Evolutionary conservation across 2,113 vertebrate species (phyloP), one percentile per base, ranked within the genome.

Genomic region (Ammospiza nelsoni): DNA sequence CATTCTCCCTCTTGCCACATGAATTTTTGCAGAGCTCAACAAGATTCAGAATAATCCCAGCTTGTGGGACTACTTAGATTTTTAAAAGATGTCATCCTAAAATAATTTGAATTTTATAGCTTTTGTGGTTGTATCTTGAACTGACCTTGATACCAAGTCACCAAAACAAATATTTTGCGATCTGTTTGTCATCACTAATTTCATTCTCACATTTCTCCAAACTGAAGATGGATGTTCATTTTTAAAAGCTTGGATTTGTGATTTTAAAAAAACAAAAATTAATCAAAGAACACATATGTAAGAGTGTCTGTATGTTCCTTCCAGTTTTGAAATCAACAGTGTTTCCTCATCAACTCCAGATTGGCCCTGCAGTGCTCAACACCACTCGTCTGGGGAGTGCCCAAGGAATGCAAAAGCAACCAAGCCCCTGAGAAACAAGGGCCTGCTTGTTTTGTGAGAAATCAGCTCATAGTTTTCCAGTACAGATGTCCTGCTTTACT

Each of bases 401-500:
- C n/a, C 37, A 48, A 29, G 33, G 68, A 95, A 31, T 73, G 61
- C 68, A 90, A 82, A 93, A 93, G 48, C 39, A 44, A 6, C 33
- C 35, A 0, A 84, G 61, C 33, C 76, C 68, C 84, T 46, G 57
- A 80, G 65, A 68, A 72, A 95, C 90, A 95, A 92, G n/a, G 67
- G 54, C 73, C 77, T 84, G n/a, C 84, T 94, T 96, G 85, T 94
- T 94, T 78, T 28, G 39, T 20, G 62, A 62, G 57, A 75, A 89
- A 87, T 66, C 78, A 88, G 91, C 66, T 73, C 88, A 89, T 74
- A 89, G 67, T 76, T 94, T 82, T 80, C 76, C 87, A 91, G 59
- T 63, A 73, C 92, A 95, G 89, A 91, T 95, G 92, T 92, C 69
- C 86, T 86, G 48, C 74, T 94, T 90, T 90, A 81, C 65, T 91